These are phyloP conservation scores for Schizotus pectinicornis DNA, from an alignment of 2,888 invertebrate species.

Conservation along the genomic window DNA sequence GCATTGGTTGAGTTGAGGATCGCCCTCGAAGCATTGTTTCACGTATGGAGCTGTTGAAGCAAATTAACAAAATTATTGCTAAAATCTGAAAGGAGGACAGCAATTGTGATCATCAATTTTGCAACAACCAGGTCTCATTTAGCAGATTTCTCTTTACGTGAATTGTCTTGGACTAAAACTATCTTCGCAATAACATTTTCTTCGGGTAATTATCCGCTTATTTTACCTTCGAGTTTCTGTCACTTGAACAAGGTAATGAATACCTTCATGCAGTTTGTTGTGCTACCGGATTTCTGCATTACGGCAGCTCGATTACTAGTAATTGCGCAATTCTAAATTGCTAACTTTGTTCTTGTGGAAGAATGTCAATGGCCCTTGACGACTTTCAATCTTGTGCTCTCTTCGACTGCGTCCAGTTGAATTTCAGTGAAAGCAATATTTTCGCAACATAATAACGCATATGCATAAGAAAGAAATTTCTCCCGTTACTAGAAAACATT, in stretches of 20 bases:
- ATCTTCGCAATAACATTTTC: too few species aligned
- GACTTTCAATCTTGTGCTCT: slow-evolving; percentile 28
- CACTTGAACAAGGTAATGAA: too few species aligned
- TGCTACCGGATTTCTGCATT: too few species aligned
- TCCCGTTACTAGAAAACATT: too few species aligned
- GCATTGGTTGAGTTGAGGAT: slow-evolving; percentile 66
- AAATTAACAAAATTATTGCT: background rate
- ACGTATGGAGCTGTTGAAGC: slow-evolving; percentile 66
- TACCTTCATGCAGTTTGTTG: too few species aligned
- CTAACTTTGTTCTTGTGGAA: background rate
- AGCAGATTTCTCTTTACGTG: too few species aligned
- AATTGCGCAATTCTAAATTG: slow-evolving; percentile 2
- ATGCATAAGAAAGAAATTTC: too few species aligned
- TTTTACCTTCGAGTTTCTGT: background rate
- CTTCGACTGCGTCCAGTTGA: slow-evolving; percentile 10
- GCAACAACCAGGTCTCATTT: too few species aligned
- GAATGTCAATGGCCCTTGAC: slow-evolving; percentile 33
- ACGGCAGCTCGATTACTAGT: background rate
- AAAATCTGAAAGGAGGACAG: too few species aligned
- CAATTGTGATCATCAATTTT: too few species aligned
- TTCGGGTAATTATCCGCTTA: too few species aligned
- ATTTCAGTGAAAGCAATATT: slow-evolving; percentile 1
- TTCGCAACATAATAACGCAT: slow-evolving; percentile 15
- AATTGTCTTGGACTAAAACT: too few species aligned
- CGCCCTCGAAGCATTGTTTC: slow-evolving; percentile 69